Evolutionary conservation across 1,140 invertebrate species (phyloP).

Genomic region (Ips typographus): DNA sequence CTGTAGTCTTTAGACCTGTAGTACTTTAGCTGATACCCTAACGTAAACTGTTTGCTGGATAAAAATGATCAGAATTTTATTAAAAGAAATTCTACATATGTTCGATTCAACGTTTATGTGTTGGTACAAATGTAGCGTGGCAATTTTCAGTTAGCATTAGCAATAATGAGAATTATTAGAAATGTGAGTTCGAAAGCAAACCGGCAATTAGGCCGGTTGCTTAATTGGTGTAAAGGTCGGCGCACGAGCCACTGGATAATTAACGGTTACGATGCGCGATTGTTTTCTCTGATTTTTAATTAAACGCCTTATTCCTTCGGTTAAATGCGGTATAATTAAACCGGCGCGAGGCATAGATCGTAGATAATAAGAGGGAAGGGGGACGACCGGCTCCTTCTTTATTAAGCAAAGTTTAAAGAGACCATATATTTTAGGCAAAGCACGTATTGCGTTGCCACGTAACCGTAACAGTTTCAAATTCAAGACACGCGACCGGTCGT

Average conservation of each 20-base stretch:
- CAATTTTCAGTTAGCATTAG: too few relatives aligned
- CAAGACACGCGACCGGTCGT: constrained; percentile 30
- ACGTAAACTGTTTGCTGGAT: too few relatives aligned
- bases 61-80: too few relatives aligned
- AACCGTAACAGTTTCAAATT: constrained; percentile 8
- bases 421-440: not conserved
- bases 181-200: not conserved
- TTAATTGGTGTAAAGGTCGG: constrained; percentile 30
- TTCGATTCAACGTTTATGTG: too few relatives aligned
- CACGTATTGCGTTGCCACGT: not conserved
- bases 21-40: too few relatives aligned
- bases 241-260: constrained; percentile 35
- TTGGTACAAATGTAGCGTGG: too few relatives aligned
- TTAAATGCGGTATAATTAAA: constrained; percentile 29
- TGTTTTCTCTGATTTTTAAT: constrained; percentile 36
- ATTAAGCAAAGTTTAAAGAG: not conserved
- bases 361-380: not conserved
- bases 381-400: not conserved
- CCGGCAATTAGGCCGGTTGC: constrained; percentile 16
- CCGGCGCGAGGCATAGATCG: not conserved
- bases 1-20: too few relatives aligned
- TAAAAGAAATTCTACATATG: too few relatives aligned
- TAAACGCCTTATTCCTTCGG: constrained; percentile 15
- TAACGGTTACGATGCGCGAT: constrained; percentile 31
- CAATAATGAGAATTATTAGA: too few relatives aligned